These are phyloP conservation scores for Sceliomorpha sp. DNA, from an alignment of 2,888 invertebrate genomes.

Conservation along the genomic window DNA sequence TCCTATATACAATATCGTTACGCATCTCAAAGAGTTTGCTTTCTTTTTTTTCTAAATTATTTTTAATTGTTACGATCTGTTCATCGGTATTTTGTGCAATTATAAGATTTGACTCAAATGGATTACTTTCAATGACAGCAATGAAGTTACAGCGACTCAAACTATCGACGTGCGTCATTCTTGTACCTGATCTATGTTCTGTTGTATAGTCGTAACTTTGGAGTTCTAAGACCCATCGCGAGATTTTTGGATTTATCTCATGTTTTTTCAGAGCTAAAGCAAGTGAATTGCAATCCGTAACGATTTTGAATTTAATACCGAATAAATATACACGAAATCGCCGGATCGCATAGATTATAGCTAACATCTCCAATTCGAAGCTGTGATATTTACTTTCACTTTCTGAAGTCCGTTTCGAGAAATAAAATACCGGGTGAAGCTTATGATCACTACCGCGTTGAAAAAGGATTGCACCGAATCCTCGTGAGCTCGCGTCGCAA, in stretches of 20 bases:
- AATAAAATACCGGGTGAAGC: slow-evolving; percentile 33
- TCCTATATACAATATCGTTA: slow-evolving; percentile 36
- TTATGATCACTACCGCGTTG: slow-evolving; percentile 3
- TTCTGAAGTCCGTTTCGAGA: slow-evolving; percentile 63
- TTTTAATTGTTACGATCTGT: slow-evolving; percentile 13
- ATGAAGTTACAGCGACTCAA: slow-evolving; percentile 36
- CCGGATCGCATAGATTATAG: slow-evolving; percentile 57
- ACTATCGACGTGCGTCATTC: slow-evolving; percentile 62
- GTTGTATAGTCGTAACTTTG: slow-evolving; percentile 55
- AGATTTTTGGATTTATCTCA: slow-evolving; percentile 64
- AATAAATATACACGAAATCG: slow-evolving; percentile 62
- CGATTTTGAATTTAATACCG: slow-evolving; percentile 58
- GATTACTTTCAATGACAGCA: slow-evolving; percentile 12
- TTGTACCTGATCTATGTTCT: slow-evolving; percentile 51
- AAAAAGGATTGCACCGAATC: slow-evolving; percentile 12
- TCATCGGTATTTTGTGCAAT: slow-evolving; percentile 3
- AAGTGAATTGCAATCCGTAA: slow-evolving; percentile 64
- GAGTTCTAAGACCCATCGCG: slow-evolving; percentile 61
- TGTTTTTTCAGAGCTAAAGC: slow-evolving; percentile 60
- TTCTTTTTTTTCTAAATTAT: slow-evolving; percentile 26
- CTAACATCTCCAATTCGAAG: slow-evolving; percentile 66
- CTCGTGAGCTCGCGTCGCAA: slow-evolving; percentile 5
- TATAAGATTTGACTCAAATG: slow-evolving; percentile 21
- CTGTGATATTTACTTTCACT: slow-evolving; percentile 64
- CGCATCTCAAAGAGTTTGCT: slow-evolving; percentile 28